A percentile compares a stretch with the other conserved stretches of the same genome.
These are phyloP conservation scores for Ophiothrix spiculata DNA, from an alignment of 35 echinoderm and acorn worm genomes.

Conservation along the genomic window DNA sequence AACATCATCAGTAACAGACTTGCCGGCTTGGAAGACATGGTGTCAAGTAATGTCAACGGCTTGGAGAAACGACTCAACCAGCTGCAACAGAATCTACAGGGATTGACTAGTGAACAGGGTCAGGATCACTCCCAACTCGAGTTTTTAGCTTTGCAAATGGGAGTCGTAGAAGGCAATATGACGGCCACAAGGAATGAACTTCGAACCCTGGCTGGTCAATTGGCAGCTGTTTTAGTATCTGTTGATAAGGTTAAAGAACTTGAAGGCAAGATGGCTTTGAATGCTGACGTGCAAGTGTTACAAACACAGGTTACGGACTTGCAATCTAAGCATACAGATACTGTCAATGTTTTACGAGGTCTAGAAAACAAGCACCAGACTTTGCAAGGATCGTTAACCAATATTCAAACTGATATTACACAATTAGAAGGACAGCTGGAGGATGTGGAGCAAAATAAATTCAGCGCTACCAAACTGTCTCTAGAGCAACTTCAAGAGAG, in stretches of 20 bases:
- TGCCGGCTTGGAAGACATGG: constrained; percentile 17
- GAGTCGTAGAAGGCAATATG: not conserved
- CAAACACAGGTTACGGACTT: not conserved
- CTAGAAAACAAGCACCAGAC: not conserved
- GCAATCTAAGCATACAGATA: not conserved
- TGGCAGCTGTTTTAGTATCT: not conserved
- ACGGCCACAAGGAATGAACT: not conserved
- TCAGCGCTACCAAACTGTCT: not conserved
- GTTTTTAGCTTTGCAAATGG: not conserved
- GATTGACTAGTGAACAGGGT: not conserved
- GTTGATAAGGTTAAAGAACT: not conserved
- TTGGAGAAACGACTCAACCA: constrained; percentile 19
- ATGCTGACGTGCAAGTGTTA: not conserved
- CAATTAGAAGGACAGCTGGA: not conserved
- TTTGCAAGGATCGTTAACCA: not conserved
- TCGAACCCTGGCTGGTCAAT: not conserved
- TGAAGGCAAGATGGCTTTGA: not conserved
- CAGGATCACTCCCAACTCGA: not conserved
- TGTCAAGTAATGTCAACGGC: constrained; percentile 5
- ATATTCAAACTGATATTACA: not conserved
- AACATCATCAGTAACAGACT: constrained; percentile 18
- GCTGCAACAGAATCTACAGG: not conserved
- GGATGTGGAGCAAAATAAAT: constrained; percentile 1
- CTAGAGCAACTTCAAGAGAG: constrained; percentile 21
- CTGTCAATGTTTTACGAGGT: not conserved